Evolutionary conservation across 92 coral and sea anemone genomes (phyloP), one percentile per base, ranked within the genome.

Genomic region (Palythoa grandiflora): DNA sequence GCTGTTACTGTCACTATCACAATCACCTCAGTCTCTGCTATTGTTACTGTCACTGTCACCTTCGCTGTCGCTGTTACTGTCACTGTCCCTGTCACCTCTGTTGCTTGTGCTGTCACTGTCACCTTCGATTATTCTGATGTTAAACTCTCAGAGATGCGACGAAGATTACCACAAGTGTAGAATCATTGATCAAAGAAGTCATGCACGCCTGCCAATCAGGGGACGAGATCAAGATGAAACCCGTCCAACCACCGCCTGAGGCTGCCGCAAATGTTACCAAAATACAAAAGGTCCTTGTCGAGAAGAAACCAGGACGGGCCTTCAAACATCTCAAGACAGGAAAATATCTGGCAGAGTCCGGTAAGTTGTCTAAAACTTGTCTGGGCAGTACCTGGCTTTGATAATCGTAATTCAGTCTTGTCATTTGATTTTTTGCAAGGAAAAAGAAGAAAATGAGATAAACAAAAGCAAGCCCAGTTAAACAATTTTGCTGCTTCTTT

Each of bases 291-390:
- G 66, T 73, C 13, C 54, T 72, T 36, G 76, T 91, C 1, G 88
- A 88, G 39, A 95, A 91, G 91, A 95, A 93, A 71, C 98, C 98
- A 6, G 98, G 98, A 16, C 86, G 98, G 38, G 98, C 98, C 13
- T 95, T 95, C 77, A 78, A 91, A 9, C 98, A 95, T 75, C 87
- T 87, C 72, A 20, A 87, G 51, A 90, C 90, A 11, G 96, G 96
- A 44, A 88, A 95, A 83, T 95, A 89, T 75, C 50, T 95, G 79
- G 96, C 98, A 7, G 98, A 95, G 71, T 93, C 98, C 60, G 98
- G 98, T 95, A 61, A 11, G 47, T 14, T 47, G 3, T 38, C 6
- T 70, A 16, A 19, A 17, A 17, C 20, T 1, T 9, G 35, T n/a
- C 1, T 47, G 10, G 11, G 16, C 2, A 17, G 50, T 40, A 6